A percentile compares a stretch with the other conserved stretches of the same genome.
Conservation (phyloP, 1,140 invertebrate genomes). For the Lepidurus packardi region DNA sequence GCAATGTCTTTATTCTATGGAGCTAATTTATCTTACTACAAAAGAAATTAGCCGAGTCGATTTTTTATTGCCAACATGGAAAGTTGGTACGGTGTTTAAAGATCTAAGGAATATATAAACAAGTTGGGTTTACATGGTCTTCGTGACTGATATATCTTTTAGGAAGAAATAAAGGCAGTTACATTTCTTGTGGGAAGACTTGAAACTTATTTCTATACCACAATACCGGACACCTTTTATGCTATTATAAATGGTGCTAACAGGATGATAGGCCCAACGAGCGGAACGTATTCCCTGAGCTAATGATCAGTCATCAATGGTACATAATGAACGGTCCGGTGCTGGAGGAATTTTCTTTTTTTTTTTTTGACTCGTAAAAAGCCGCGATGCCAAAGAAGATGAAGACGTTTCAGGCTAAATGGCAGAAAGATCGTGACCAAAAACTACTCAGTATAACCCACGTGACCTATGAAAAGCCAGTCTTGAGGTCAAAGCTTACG, state of each 20-base stretch:
- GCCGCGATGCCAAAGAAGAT: neutral
- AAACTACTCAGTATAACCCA: neutral
- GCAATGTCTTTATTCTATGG: slow-evolving; percentile 6
- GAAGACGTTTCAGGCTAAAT: slow-evolving; percentile 6
- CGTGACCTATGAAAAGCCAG: neutral
- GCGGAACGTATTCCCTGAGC: neutral
- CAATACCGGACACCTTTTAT: neutral
- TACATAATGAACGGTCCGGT: neutral
- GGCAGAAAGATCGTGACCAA: slow-evolving; percentile 5
- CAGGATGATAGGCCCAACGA: neutral
- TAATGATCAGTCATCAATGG: slow-evolving; percentile 15
- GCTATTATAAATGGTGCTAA: neutral
- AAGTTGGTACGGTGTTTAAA: neutral
- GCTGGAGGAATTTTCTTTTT: neutral
- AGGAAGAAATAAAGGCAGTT: neutral
- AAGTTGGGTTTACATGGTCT: neutral
- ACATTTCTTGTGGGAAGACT: neutral
- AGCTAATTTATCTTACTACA: neutral
- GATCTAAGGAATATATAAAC: neutral
- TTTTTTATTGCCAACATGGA: neutral
- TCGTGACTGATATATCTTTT: slow-evolving; percentile 15
- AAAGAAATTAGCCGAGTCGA: neutral
- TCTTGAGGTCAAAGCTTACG: neutral
- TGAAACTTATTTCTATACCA: neutral
- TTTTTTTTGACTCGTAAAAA: neutral